phyloP scores from a whole-genome alignment of 2,888 invertebrate genomes.

The Lepidonotus clava region DNA sequence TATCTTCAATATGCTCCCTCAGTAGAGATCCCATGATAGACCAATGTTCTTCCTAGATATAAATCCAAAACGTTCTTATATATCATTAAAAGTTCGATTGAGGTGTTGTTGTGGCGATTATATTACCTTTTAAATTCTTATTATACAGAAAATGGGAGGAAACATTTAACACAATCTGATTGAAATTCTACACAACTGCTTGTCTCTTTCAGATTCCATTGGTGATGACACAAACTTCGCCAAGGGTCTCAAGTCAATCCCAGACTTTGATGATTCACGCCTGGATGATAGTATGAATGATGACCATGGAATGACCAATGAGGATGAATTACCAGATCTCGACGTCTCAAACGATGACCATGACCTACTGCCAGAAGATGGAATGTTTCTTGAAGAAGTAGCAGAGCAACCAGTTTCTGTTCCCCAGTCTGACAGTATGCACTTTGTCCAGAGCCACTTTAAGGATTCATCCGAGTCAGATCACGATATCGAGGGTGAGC shows the following conservation, averaged over 20 bases:
- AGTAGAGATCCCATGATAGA: too few species aligned
- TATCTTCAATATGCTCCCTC: too few species aligned
- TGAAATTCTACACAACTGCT: not conserved
- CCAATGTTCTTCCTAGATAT: too few species aligned
- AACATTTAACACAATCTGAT: too few species aligned
- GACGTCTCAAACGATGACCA: not conserved
- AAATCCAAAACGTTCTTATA: too few species aligned
- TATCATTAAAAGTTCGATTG: too few species aligned
- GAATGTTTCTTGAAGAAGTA: not conserved
- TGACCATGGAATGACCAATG: not conserved
- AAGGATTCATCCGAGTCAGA: slow-evolving; percentile 70
- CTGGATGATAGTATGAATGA: slow-evolving; percentile 23
- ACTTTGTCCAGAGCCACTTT: slow-evolving; percentile 71
- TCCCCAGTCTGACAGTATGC: slow-evolving; percentile 56
- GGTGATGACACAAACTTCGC: slow-evolving; percentile 43
- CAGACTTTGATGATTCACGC: slow-evolving; percentile 35
- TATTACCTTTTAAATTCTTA: too few species aligned
- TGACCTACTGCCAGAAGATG: not conserved
- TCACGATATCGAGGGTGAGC: slow-evolving; percentile 61
- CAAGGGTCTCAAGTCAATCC: not conserved
- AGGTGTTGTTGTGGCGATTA: too few species aligned
- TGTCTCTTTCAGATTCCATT: not conserved
- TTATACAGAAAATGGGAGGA: too few species aligned
- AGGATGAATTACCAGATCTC: not conserved
- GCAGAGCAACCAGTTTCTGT: too few species aligned